phyloP scores from a whole-genome alignment of 2,113 vertebrate species.

The Peromyscus polionotus region DNA sequence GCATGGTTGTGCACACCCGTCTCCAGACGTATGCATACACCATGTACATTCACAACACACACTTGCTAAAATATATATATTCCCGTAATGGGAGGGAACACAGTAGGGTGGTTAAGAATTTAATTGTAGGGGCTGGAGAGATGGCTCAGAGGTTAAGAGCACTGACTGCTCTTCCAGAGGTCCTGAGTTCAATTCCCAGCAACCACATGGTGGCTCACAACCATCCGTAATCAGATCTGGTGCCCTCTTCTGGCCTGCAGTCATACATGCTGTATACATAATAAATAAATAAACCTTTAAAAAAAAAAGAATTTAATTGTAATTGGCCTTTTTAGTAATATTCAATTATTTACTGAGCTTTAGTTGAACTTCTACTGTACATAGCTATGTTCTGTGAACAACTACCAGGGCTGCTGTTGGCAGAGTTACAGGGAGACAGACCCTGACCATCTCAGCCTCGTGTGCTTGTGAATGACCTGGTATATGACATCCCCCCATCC shows the following conservation, averaged over 20 bases:
- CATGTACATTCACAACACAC: neutral
- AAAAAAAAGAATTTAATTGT: neutral
- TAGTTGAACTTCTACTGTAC: neutral
- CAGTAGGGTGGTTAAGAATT: neutral
- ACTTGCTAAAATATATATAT: too few species aligned
- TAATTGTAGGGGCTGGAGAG: too few species aligned
- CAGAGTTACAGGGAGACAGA: conserved; percentile 11
- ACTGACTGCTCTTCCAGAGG: too few species aligned
- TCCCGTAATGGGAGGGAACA: neutral
- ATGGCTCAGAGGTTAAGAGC: too few species aligned
- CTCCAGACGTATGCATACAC: neutral
- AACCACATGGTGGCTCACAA: too few species aligned
- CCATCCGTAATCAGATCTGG: too few species aligned
- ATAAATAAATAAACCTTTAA: too few species aligned
- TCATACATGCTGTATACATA: too few species aligned
- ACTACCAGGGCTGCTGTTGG: neutral
- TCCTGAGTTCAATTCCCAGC: too few species aligned
- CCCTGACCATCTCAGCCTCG: neutral
- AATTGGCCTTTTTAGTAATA: neutral
- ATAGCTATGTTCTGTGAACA: neutral
- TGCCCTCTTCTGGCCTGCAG: too few species aligned
- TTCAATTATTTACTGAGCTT: neutral
- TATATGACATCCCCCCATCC: neutral
- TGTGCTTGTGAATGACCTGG: neutral
- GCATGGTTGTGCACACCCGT: neutral